Base-by-base conservation (phyloP, 2,113 vertebrate genomes). In the Elephantulus edwardii region DNA sequence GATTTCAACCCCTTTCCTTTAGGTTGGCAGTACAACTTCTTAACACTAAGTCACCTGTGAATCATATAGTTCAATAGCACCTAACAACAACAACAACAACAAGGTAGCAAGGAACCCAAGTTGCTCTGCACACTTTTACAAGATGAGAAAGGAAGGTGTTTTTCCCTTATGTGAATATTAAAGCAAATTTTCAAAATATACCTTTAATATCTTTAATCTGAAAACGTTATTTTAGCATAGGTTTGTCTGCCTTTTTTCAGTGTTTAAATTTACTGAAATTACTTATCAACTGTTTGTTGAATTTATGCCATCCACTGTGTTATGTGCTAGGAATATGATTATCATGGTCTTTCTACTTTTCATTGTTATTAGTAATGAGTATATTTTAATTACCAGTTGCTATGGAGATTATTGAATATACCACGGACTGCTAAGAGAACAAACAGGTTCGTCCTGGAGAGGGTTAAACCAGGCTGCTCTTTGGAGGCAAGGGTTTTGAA, bases 331-430 rank as follows among this genome's bases (percentile, higher is more conserved):
- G 86, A 90, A 48, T 78, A 3, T 84, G 72, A 60, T 76, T 60
- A 30, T 66, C 7, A 81, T 52, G 16, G 46, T 93, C 12, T 84
- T 0, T 70, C 42, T 95, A n/a, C 82, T 91, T 33, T 78, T 83
- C 90, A n/a, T 79, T 90, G 35, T 72, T 70, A 20, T 24, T 88
- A 52, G 8, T 90, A 75, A 71, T 62, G 82, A 1, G 20, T 84
- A 60, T 88, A 42, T 89, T 92, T 92, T 56, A 84, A 33, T 22
- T 89, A 76, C 54, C 76, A 24, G 28, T 87, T 95, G 64, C n/a
- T n/a, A n/a, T n/a, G n/a, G n/a, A n/a, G n/a, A n/a, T n/a, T n/a
- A n/a, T n/a, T n/a, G n/a, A n/a, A n/a, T n/a, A n/a, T n/a, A n/a
- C n/a, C n/a, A n/a, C n/a, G n/a, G n/a, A n/a, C n/a, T n/a, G n/a